These are phyloP conservation scores for Sisyra terminalis DNA, from an alignment of 2,888 invertebrate genomes.

Conservation along the genomic window DNA sequence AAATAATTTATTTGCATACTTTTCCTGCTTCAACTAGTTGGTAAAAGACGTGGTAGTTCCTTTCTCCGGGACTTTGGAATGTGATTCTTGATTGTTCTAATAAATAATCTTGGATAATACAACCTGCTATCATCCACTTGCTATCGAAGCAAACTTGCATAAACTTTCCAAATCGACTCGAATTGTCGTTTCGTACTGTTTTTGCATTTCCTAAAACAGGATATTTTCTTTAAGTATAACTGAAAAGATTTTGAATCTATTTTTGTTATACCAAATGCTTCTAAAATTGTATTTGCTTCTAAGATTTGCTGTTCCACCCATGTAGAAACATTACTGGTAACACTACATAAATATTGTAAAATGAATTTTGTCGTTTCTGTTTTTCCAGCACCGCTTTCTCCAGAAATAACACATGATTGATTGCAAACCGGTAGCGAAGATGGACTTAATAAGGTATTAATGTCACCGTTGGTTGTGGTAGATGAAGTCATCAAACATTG, in stretches of 20 bases:
- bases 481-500: neutral
- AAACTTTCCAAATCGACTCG: constrained; percentile 88
- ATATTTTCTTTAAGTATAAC: constrained; percentile 6
- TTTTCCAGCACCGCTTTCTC: constrained; percentile 87
- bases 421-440: constrained; percentile 27
- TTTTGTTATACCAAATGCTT: constrained; percentile 90
- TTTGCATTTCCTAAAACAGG: constrained; percentile 85
- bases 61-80: constrained; percentile 71
- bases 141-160: constrained; percentile 86
- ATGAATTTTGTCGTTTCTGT: constrained; percentile 88
- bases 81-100: constrained; percentile 82
- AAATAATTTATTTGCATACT: constrained; percentile 25
- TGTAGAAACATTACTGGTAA: constrained; percentile 60
- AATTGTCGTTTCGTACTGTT: constrained; percentile 85
- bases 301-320: constrained; percentile 95
- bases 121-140: constrained; percentile 78
- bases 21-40: constrained; percentile 77
- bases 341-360: constrained; percentile 79
- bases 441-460: neutral
- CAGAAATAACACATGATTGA: constrained; percentile 82
- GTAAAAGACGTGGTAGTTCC: constrained; percentile 87
- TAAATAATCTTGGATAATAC: constrained; percentile 80
- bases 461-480: neutral
- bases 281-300: constrained; percentile 83
- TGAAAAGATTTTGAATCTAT: neutral